Evolutionary conservation across 2,113 vertebrate genomes (phyloP), one percentile per base, ranked within the genome.

Genomic region (Alligator sinensis): DNA sequence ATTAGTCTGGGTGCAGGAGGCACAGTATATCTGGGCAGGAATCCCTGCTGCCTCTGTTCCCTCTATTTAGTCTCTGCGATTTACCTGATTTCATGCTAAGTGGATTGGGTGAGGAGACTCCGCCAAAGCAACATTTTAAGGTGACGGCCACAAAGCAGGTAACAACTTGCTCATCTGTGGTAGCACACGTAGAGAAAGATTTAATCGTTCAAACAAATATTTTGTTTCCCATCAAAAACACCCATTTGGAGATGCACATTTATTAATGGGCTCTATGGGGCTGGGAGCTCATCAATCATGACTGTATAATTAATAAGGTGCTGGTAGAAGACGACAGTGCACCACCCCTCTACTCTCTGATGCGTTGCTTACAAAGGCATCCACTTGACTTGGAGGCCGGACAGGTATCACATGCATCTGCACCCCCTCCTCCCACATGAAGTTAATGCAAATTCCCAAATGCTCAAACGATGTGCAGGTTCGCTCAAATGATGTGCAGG

Each of bases 141-240:
- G 27, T 87, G 77, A 96, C n/a, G 74, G 55, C 58, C 86, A 92
- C 86, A 89, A 72, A 95, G 87, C 66, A 90, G 59, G 2, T 86
- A 77, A 87, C 79, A 95, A 60, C 63, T 58, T 83, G n/a, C 47
- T 93, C 80, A 82, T 83, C 91, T 6, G 0, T 38, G 77, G 79
- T 27, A 70, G 74, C 54, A 91, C 0, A 9, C 7, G 80, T 78
- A 80, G 18, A 88, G 18, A 78, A 64, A 4, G 81, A 84, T 10
- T 78, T 21, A 59, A 77, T 47, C 66, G n/a, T 30, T 94, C 24
- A 90, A 89, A 86, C 79, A 6, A 84, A 88, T 47, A 57, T 84
- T 91, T 90, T 64, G 8, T 59, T 91, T 94, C 55, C 84, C 86
- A 93, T 18, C 84, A 61, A 89, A 94, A 92, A 81, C 28, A 76